Conservation (phyloP, 2,888 invertebrate species). For the Globia sparganii region DNA sequence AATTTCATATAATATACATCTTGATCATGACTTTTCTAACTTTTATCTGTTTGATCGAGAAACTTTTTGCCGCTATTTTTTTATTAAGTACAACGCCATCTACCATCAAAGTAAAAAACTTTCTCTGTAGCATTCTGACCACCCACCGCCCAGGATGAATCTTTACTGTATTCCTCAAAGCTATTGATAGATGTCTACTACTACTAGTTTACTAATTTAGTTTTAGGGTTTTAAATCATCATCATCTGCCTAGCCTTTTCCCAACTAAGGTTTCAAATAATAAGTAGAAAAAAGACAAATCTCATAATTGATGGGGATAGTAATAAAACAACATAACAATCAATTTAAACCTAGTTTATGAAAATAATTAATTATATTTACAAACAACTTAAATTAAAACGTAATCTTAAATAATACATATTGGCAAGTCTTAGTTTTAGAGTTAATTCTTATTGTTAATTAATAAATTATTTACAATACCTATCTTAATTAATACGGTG, state of each 20-base stretch:
- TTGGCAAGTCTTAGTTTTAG: conserved; percentile 46
- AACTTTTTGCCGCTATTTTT: conserved; percentile 14
- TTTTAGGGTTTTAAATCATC: not conserved
- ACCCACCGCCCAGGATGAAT: not conserved
- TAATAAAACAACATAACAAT: conserved; percentile 29
- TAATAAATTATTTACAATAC: conserved; percentile 36
- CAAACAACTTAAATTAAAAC: conserved; percentile 29
- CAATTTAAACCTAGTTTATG: conserved; percentile 25
- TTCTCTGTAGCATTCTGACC: not conserved
- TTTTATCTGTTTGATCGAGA: not conserved
- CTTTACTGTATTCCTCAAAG: not conserved
- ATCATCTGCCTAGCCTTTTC: too few relatives aligned
- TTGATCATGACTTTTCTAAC: not conserved
- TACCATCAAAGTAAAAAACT: conserved; percentile 8
- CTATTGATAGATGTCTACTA: conserved; percentile 48
- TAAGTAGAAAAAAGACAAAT: not conserved
- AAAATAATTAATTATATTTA: conserved; percentile 34
- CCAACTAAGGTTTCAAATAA: not conserved
- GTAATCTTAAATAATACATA: conserved; percentile 25
- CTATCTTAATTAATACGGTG: not conserved
- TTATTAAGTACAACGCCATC: conserved; percentile 42
- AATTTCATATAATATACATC: too few relatives aligned
- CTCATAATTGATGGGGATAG: not conserved
- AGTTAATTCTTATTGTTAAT: conserved; percentile 39
- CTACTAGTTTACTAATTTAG: conserved; percentile 8